A percentile compares a stretch with the other conserved stretches of the same genome.
These are phyloP conservation scores for Macaria liturata DNA, from an alignment of 2,888 invertebrate species.

Conservation along the genomic window DNA sequence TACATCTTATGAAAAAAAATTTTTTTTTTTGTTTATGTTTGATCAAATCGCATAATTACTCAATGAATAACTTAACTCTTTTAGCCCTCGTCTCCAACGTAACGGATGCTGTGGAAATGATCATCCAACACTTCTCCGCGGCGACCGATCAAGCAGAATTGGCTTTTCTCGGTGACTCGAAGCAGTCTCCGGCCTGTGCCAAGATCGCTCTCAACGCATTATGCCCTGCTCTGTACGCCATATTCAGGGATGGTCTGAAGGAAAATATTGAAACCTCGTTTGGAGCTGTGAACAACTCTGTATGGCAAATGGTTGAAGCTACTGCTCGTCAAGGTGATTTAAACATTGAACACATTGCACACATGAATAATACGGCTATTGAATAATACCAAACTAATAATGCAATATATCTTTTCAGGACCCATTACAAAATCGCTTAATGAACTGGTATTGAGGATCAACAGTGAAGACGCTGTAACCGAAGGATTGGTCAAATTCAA, in stretches of 20 bases:
- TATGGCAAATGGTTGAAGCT: conserved; percentile 95
- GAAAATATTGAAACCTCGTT: conserved; percentile 92
- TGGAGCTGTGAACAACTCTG: conserved; percentile 92
- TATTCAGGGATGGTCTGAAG: conserved; percentile 93
- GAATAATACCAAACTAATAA: too few relatives aligned
- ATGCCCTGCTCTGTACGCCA: conserved; percentile 92
- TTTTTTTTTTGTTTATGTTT: too few relatives aligned
- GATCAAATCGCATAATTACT: too few relatives aligned
- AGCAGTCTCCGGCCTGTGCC: conserved; percentile 85
- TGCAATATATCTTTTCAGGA: conserved; percentile 61
- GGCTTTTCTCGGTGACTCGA: conserved; percentile 83
- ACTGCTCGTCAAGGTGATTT: conserved; percentile 90
- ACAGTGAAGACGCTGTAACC: conserved; percentile 91
- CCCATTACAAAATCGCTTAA: conserved; percentile 92
- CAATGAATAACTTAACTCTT: neutral
- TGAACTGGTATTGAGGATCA: conserved; percentile 92
- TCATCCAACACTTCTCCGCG: conserved; percentile 88
- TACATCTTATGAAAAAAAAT: too few relatives aligned
- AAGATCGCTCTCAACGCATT: conserved; percentile 89
- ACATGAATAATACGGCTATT: too few relatives aligned
- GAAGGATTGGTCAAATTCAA: conserved; percentile 94
- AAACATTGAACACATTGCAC: too few relatives aligned
- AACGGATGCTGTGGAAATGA: conserved; percentile 88
- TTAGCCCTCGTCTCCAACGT: conserved; percentile 89
- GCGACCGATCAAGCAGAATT: conserved; percentile 86